Percentiles rank a stretch among this genome's conserved stretches.
Evolutionary conservation across 2,797 vertebrate genomes (phyloP).

Genomic region (Platyrinchus mystaceus): DNA sequence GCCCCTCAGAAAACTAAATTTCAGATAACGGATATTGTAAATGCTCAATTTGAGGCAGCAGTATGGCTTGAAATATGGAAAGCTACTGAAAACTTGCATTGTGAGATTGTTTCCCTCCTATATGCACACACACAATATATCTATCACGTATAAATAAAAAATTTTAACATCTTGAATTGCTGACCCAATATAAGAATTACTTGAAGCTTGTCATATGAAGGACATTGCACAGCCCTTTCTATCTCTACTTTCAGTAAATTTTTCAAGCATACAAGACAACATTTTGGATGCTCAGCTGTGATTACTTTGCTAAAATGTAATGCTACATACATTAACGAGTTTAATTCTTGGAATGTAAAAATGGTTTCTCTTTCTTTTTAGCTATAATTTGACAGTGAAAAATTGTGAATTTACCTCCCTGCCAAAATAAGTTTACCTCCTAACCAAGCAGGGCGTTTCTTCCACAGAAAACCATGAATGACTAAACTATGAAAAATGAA

Average conservation of each 20-base stretch:
- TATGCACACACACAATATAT: not conserved
- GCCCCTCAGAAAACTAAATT: not conserved
- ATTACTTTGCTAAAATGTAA: constrained; percentile 71
- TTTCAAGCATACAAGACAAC: constrained; percentile 51
- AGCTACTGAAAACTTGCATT: not conserved
- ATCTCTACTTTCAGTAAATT: constrained; percentile 46
- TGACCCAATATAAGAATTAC: constrained; percentile 31
- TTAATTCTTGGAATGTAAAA: constrained; percentile 70
- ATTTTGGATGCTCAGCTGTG: constrained; percentile 69
- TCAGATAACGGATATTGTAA: constrained; percentile 1
- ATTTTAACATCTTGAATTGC: not conserved
- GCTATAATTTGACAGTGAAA: constrained; percentile 63
- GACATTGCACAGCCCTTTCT: constrained; percentile 16
- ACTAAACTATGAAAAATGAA: constrained; percentile 56
- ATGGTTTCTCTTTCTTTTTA: constrained; percentile 69
- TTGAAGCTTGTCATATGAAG: constrained; percentile 23
- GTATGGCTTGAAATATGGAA: not conserved
- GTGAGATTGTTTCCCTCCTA: not conserved
- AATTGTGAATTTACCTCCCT: constrained; percentile 55
- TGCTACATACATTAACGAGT: constrained; percentile 72
- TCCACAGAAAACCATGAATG: constrained; percentile 56
- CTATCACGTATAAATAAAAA: not conserved
- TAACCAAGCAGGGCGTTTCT: constrained; percentile 58
- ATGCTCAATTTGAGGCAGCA: not conserved
- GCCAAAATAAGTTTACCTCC: constrained; percentile 69